phyloP scores from a whole-genome alignment of 2,888 invertebrate genomes.

The Epirrita christyi region DNA sequence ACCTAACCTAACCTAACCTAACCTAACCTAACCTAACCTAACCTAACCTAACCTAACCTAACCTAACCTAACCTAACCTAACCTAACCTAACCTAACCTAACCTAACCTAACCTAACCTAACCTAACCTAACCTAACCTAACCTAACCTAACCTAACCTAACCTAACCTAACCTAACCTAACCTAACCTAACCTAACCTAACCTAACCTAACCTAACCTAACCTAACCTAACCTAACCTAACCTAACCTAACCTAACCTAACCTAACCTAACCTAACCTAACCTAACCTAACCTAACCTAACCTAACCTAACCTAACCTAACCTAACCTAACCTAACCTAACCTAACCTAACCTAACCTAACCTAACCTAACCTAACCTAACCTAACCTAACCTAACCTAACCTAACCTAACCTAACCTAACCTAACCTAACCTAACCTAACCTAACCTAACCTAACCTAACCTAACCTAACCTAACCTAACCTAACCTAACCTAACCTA shows the following conservation, averaged over 20 bases:
- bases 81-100: constrained; percentile 3
- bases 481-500: constrained; percentile 3
- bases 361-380: constrained; percentile 3
- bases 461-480: constrained; percentile 3
- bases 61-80: constrained; percentile 3
- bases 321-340: constrained; percentile 3
- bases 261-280: constrained; percentile 3
- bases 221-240: constrained; percentile 3
- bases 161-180: constrained; percentile 3
- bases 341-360: constrained; percentile 3
- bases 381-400: constrained; percentile 3
- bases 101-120: constrained; percentile 3
- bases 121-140: constrained; percentile 3
- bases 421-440: constrained; percentile 3
- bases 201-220: constrained; percentile 3
- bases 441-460: constrained; percentile 3
- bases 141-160: constrained; percentile 3
- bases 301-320: constrained; percentile 3
- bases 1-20: constrained; percentile 3
- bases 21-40: constrained; percentile 3
- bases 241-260: constrained; percentile 3
- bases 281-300: constrained; percentile 3
- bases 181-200: constrained; percentile 3
- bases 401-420: constrained; percentile 3
- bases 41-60: constrained; percentile 3